Evolutionary conservation across 2,888 invertebrate genomes (phyloP), one percentile per base, ranked within the genome.

Genomic region (Deilephila elpenor): DNA sequence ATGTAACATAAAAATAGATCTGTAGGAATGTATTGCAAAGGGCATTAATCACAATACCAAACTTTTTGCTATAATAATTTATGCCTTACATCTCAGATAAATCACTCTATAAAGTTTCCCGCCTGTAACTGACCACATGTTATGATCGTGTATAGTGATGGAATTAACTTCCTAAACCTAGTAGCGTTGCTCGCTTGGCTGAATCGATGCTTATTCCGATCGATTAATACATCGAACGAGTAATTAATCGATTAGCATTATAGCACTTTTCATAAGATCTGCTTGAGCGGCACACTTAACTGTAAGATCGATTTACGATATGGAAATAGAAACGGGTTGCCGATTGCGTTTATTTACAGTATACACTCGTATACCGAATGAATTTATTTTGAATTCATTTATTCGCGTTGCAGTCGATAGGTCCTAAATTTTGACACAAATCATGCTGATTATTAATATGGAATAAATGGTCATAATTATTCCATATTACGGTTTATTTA

Each of bases 181-280:
- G n/a, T 56, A n/a, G 34, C 32, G 7, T 72, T 72, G 34, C 71
- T 79, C 78, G 82, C 78, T 70, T 78, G 73, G 73, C 71, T 74
- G 76, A 75, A 76, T 78, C 77, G 75, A 74, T 74, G 73, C 19
- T 34, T 53, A 71, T 74, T 75, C 29, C 71, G 75, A 72, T 76
- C 56, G 51, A 64, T 70, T 78, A 75, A 78, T 76, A 73, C 76
- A 78, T 78, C 76, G 79, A 83, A 78, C 79, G 64, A 79, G 70
- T 77, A 77, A 79, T 81, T 74, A 78, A 76, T 77, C 76, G 75
- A 75, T 76, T 77, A 72, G 32, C 73, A 80, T 78, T 75, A 80
- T 77, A 67, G 67, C 76, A 77, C 72, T 72, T 75, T 76, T 78
- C 74, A 72, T 59, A 72, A 78, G 75, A 78, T 79, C 70, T 79